A percentile compares a stretch with the other conserved stretches of the same genome.
phyloP scores from a whole-genome alignment of 1,140 invertebrate species.

The Ridgeia piscesae region DNA sequence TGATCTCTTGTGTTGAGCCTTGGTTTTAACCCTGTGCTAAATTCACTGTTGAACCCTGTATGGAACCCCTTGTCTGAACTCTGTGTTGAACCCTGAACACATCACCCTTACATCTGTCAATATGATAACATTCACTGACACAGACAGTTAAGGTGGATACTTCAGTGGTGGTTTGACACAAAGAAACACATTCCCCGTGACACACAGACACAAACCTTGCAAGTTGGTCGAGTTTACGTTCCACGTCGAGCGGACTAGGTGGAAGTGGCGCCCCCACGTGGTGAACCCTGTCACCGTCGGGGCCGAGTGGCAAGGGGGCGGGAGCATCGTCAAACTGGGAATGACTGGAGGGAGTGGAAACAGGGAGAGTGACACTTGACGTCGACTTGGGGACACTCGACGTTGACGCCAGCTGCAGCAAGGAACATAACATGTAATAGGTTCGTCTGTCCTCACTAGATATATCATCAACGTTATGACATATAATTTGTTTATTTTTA shows the following conservation, averaged over 20 bases:
- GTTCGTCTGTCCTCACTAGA: too few relatives aligned
- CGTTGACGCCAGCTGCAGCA: slow-evolving; percentile 54
- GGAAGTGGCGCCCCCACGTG: neutral
- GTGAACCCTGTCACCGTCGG: neutral
- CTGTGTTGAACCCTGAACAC: neutral
- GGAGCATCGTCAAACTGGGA: slow-evolving; percentile 16
- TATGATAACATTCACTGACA: neutral
- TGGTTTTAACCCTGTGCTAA: too few relatives aligned
- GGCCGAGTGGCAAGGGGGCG: neutral
- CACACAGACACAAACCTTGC: slow-evolving; percentile 25
- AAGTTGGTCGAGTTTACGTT: slow-evolving; percentile 38
- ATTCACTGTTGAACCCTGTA: too few relatives aligned
- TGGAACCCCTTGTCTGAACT: too few relatives aligned
- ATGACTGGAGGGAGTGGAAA: slow-evolving; percentile 42
- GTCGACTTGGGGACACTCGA: slow-evolving; percentile 54
- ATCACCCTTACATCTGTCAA: neutral
- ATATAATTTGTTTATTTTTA: too few relatives aligned
- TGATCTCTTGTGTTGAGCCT: too few relatives aligned
- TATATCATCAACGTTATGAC: too few relatives aligned
- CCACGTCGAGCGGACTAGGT: slow-evolving; percentile 28
- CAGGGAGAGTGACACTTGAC: slow-evolving; percentile 57
- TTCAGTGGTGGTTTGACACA: neutral
- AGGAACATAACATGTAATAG: neutral
- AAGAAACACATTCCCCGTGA: neutral
- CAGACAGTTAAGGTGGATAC: neutral